Evolutionary conservation across 2,113 vertebrate species (phyloP).

Genomic region (Anseranas semipalmata): DNA sequence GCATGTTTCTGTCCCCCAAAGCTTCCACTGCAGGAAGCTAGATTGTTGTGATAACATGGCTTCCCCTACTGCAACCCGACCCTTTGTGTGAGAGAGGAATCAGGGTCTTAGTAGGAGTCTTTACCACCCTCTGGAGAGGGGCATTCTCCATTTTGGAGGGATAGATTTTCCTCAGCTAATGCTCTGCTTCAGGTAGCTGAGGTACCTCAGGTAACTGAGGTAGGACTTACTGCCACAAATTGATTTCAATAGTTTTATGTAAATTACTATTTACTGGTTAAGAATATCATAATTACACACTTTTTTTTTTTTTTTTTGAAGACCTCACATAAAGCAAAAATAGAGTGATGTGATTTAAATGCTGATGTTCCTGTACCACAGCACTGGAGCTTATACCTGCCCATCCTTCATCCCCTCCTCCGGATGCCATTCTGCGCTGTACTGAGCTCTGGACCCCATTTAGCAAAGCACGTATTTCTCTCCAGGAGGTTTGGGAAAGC

Average conservation of each 20-base stretch:
- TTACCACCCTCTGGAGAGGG: background rate
- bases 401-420: background rate
- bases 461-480: background rate
- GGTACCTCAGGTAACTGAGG: background rate
- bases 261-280: background rate
- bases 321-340: background rate
- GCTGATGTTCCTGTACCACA: background rate
- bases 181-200: background rate
- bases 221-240: background rate
- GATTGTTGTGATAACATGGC: fast-evolving
- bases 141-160: background rate
- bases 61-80: fast-evolving
- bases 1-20: background rate
- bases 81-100: background rate
- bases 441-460: background rate
- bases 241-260: background rate
- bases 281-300: background rate
- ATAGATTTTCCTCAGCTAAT: background rate
- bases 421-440: background rate
- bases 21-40: background rate
- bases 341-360: background rate
- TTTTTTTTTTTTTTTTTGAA: background rate
- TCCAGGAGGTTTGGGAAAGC: background rate
- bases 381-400: background rate
- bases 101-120: background rate